Conservation (phyloP, 1,140 invertebrate species). For the Sitobion miscanthi region DNA sequence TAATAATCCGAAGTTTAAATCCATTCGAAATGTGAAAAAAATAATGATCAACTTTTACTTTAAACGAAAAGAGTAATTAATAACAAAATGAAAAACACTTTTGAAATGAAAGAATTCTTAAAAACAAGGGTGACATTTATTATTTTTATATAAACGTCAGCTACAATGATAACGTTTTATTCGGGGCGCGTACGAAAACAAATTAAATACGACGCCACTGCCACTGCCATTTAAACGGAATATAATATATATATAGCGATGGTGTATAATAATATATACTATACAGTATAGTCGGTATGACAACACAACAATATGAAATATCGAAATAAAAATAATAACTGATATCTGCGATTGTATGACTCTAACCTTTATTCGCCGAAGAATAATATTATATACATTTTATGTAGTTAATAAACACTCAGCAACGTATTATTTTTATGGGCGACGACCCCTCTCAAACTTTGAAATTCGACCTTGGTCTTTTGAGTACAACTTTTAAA, state of each 20-base stretch:
- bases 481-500: background rate
- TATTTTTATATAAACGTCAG: background rate
- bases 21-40: background rate
- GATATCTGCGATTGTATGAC: background rate
- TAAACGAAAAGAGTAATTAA: background rate
- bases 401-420: background rate
- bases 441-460: too few relatives aligned
- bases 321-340: background rate
- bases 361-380: background rate
- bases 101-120: background rate
- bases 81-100: background rate
- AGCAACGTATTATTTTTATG: background rate
- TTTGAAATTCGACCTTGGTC: background rate
- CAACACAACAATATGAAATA: background rate
- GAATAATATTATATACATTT: background rate
- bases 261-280: background rate
- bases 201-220: background rate
- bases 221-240: background rate
- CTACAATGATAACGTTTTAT: background rate
- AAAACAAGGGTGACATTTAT: conserved; percentile 7
- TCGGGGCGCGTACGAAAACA: background rate
- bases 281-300: background rate
- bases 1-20: background rate
- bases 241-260: background rate
- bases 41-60: background rate